These are phyloP conservation scores for Halyomorpha halys DNA, from an alignment of 1,140 invertebrate species.

Conservation along the genomic window DNA sequence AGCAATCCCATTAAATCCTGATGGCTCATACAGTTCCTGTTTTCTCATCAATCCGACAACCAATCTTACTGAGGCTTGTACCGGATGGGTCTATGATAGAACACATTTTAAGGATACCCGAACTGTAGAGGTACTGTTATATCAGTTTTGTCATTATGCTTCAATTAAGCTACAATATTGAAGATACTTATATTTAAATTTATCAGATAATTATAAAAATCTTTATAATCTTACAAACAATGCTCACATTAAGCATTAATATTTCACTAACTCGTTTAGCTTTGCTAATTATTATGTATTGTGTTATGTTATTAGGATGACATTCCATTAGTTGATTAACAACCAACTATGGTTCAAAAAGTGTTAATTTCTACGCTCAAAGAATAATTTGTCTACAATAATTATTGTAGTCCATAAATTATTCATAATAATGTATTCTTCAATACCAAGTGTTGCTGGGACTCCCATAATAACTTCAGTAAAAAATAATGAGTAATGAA, in stretches of 20 bases:
- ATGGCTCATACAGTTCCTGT: conserved; percentile 2
- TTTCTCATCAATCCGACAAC: background rate
- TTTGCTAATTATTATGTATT: no score
- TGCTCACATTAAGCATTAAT: background rate
- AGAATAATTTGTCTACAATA: no score
- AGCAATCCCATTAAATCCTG: background rate
- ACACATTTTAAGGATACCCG: background rate
- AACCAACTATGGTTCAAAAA: no score
- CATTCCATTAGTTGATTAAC: no score
- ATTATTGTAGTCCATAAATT: no score
- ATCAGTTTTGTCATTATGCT: background rate
- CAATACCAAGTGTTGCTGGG: no score
- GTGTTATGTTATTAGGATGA: no score
- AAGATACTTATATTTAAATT: background rate
- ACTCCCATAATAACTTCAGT: no score
- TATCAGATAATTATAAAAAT: background rate
- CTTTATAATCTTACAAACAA: background rate
- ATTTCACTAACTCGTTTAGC: background rate
- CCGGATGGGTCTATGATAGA: background rate
- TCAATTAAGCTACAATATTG: background rate
- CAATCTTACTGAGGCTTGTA: background rate
- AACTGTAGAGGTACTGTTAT: background rate
- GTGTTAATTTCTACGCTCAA: no score
- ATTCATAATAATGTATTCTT: no score
- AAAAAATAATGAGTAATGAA: no score